A percentile compares a stretch with the other conserved stretches of the same genome.
These are phyloP conservation scores for Muscina levida DNA, from an alignment of 2,888 invertebrate genomes.

Conservation along the genomic window DNA sequence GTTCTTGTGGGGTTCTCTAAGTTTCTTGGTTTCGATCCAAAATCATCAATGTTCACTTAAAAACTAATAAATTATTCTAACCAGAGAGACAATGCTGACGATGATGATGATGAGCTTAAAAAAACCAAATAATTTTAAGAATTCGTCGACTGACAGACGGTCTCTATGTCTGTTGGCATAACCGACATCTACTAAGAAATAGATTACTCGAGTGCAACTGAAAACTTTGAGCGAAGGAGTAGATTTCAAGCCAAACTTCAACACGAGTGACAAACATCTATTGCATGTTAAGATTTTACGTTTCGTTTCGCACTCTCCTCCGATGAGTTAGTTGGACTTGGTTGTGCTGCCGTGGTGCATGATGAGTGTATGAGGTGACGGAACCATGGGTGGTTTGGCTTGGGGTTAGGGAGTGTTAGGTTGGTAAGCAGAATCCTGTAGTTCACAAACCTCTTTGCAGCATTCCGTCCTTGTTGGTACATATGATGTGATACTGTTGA, in stretches of 20 bases:
- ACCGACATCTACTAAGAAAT: background rate
- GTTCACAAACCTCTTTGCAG: too few relatives aligned
- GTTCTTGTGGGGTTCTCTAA: too few relatives aligned
- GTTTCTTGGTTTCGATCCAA: constrained; percentile 17
- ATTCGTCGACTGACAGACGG: constrained; percentile 2
- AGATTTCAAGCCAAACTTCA: background rate
- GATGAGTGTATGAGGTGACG: background rate
- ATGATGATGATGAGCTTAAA: constrained; percentile 9
- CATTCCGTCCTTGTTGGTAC: too few relatives aligned
- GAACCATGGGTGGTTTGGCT: background rate
- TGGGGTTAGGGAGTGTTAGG: background rate
- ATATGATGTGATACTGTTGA: too few relatives aligned
- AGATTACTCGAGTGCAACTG: background rate
- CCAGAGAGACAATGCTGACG: constrained; percentile 15
- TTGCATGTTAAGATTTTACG: background rate
- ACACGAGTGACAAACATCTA: constrained; percentile 5
- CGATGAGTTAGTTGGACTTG: constrained; percentile 34
- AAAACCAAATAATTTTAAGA: constrained; percentile 25
- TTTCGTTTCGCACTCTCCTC: constrained; percentile 12
- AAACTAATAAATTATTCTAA: constrained; percentile 35
- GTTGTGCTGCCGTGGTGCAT: constrained; percentile 2
- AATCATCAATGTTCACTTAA: constrained; percentile 33
- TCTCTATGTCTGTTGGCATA: background rate
- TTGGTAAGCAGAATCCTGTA: background rate
- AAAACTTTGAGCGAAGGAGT: background rate